phyloP scores from a whole-genome alignment of 1,140 invertebrate genomes.

The Achatina immaculata region DNA sequence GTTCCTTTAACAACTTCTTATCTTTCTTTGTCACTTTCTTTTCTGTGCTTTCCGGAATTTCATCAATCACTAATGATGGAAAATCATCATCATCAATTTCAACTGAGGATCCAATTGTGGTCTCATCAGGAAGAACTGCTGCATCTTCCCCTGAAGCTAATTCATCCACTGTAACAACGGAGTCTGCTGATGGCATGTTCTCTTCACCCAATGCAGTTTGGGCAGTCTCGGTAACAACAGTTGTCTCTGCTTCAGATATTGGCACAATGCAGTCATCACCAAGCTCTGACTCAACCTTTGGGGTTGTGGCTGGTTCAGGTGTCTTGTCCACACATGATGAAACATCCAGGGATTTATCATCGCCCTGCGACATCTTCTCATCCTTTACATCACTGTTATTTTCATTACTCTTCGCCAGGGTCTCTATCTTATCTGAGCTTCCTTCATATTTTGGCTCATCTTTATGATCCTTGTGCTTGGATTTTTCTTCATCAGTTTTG shows the following conservation, averaged over 20 bases:
- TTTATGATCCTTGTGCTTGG: slow-evolving; percentile 9
- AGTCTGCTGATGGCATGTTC: not conserved
- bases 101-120: slow-evolving; percentile 30
- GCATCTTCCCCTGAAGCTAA: not conserved
- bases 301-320: slow-evolving; percentile 6
- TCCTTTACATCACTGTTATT: slow-evolving; percentile 9
- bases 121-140: slow-evolving; percentile 1
- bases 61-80: slow-evolving; percentile 32
- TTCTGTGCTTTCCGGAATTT: slow-evolving; percentile 17
- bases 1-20: slow-evolving; percentile 35
- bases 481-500: slow-evolving; percentile 30
- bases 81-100: slow-evolving; percentile 37
- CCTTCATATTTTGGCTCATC: slow-evolving; percentile 11
- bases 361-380: not conserved
- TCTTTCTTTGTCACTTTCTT: slow-evolving; percentile 41
- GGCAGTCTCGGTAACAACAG: slow-evolving; percentile 21
- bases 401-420: not conserved
- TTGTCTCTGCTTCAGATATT: slow-evolving; percentile 40
- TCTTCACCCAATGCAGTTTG: not conserved
- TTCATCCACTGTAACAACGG: not conserved
- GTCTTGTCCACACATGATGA: not conserved
- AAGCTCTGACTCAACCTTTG: slow-evolving; percentile 22
- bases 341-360: not conserved
- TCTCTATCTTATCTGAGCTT: not conserved
- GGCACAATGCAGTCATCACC: slow-evolving; percentile 29